Evolutionary conservation across 2,113 vertebrate genomes (phyloP), one percentile per base, ranked within the genome.

Genomic region (Channa maculata): DNA sequence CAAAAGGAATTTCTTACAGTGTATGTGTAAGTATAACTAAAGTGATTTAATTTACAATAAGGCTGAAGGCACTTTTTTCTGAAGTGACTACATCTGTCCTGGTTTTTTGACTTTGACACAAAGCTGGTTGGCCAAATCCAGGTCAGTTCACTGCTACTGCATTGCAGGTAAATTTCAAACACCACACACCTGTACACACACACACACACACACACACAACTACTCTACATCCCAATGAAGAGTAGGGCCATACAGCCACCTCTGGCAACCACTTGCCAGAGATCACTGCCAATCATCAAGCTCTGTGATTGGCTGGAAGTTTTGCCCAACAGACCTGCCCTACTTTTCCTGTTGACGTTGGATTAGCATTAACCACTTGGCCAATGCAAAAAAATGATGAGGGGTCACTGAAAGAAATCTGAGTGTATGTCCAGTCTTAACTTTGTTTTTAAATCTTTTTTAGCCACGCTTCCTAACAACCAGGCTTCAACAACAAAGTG

Each of bases 261-360:
- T 66, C 74, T 85, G 83, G 68, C 55, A 77, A 74, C 59, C 68
- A 33, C 53, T 69, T 76, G 49, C 79, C 68, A 74, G 62, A 70
- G 60, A 84, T 55, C 72, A 9, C 46, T 65, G 70, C 83, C 70
- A 64, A 69, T 83, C 83, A 86, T 84, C 79, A 64, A 80, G 77
- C 48, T 58, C 85, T 69, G 59, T 55, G 65, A 88, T 83, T 84
- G 89, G 85, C 82, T 77, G 75, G 33, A 65, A 44, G 62, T 66
- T 48, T 38, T 70, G 60, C 70, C 74, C 70, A 71, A 53, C 82
- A 70, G 80, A 82, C 82, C 84, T 85, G 82, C 64, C 88, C 82
- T 79, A 71, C 75, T 84, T 82, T 85, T 81, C 74, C 75, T 68
- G 64, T 72, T 75, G 69, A 79, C 75, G 69, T 44, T 77, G 71